These are phyloP conservation scores for Polia nebulosa DNA, from an alignment of 2,888 invertebrate species.

Conservation along the genomic window DNA sequence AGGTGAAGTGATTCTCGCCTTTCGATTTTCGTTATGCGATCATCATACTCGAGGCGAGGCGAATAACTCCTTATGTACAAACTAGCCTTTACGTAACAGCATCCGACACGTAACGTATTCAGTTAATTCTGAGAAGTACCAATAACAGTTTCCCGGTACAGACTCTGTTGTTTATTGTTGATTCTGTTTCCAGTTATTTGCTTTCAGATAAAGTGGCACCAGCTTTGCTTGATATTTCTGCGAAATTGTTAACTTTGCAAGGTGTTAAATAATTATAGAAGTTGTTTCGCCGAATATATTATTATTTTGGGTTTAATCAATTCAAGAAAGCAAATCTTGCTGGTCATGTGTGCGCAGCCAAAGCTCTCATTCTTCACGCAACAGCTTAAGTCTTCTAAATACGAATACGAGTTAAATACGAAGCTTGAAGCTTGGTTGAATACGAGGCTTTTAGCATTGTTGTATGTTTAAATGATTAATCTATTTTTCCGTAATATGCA, in stretches of 20 bases:
- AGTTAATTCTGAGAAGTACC: constrained; percentile 6
- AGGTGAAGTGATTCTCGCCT: no score
- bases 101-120: constrained; percentile 7
- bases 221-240: neutral
- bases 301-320: neutral
- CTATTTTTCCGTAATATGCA: no score
- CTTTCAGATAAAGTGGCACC: neutral
- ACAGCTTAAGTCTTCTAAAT: neutral
- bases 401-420: no score
- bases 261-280: neutral
- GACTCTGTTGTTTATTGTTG: constrained; percentile 13
- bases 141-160: constrained; percentile 21
- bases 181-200: constrained; percentile 18
- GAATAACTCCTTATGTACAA: neutral
- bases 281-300: neutral
- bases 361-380: neutral
- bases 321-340: neutral
- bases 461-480: no score
- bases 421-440: no score
- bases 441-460: no score
- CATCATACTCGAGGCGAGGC: neutral
- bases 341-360: neutral
- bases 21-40: neutral
- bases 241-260: neutral
- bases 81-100: constrained; percentile 10